Evolutionary conservation across 2,888 invertebrate species (phyloP).

Genomic region (Epinotia ramella): DNA sequence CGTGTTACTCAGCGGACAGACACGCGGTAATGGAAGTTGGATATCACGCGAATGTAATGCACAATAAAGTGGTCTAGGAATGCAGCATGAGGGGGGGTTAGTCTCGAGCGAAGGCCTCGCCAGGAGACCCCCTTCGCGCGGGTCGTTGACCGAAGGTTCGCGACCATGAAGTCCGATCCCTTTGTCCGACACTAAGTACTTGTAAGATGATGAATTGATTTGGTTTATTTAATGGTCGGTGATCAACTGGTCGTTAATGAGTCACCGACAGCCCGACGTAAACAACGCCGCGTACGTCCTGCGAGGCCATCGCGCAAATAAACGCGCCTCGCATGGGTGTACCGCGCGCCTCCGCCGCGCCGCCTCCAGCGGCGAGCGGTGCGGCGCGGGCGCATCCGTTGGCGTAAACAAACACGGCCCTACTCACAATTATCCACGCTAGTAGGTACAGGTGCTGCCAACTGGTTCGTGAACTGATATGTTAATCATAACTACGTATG

Average conservation of each 20-base stretch:
- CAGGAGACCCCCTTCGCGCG: conserved; percentile 45
- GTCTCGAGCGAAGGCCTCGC: conserved; percentile 44
- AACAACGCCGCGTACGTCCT: conserved; percentile 69
- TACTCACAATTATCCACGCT: conserved; percentile 23
- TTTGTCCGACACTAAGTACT: conserved; percentile 51
- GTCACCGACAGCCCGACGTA: conserved; percentile 66
- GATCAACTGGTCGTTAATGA: conserved; percentile 70
- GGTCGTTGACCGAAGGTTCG: conserved; percentile 66
- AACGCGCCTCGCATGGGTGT: conserved; percentile 72
- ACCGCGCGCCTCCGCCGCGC: conserved; percentile 50
- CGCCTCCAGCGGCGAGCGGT: conserved; percentile 18
- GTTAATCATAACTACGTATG: conserved; percentile 23
- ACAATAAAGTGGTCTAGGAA: conserved; percentile 61
- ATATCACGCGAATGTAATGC: conserved; percentile 55
- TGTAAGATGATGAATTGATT: conserved; percentile 22
- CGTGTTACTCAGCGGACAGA: conserved; percentile 34
- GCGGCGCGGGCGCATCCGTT: conserved; percentile 25
- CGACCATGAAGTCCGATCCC: conserved; percentile 64
- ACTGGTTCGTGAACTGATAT: conserved; percentile 12
- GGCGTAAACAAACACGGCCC: conserved; percentile 33
- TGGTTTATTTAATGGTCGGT: conserved; percentile 41
- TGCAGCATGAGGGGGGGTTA: conserved; percentile 54
- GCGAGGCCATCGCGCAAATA: conserved; percentile 72
- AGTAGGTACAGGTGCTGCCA: background rate
- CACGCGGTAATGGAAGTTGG: conserved; percentile 52